Conservation (phyloP, 2,797 vertebrate genomes). For the Aplochiton taeniatus region DNA sequence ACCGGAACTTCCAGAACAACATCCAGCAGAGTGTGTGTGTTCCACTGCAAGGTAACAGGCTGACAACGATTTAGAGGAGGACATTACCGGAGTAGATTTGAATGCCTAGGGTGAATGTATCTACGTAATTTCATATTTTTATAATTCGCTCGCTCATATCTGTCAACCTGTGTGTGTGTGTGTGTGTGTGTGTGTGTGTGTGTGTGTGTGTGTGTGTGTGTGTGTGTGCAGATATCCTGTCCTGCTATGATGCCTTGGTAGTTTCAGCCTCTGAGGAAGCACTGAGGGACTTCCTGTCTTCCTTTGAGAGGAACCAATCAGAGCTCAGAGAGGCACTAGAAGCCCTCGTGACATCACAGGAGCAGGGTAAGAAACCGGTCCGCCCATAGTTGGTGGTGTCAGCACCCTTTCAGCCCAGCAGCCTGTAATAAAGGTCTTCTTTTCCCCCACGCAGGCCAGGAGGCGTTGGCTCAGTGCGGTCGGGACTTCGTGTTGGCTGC, state of each 20-base stretch:
- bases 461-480: constrained; percentile 5
- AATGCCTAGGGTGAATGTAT: too few species aligned
- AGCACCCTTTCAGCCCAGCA: constrained; percentile 1
- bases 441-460: background rate
- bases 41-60: constrained; percentile 55
- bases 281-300: constrained; percentile 60
- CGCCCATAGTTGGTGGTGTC: constrained; percentile 48
- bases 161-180: too few species aligned
- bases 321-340: constrained; percentile 56
- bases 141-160: too few species aligned
- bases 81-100: too few species aligned
- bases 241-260: constrained; percentile 59
- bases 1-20: constrained; percentile 63
- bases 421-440: constrained; percentile 11
- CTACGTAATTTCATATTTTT: too few species aligned
- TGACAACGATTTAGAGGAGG: constrained; percentile 49
- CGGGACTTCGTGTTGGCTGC: constrained; percentile 2
- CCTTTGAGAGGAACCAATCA: constrained; percentile 64
- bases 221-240: constrained; percentile 56
- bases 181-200: too few species aligned
- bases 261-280: constrained; percentile 49
- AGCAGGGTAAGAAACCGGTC: constrained; percentile 58
- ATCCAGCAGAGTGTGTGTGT: constrained; percentile 50
- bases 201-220: constrained; percentile 4
- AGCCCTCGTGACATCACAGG: constrained; percentile 53